Base-by-base conservation (phyloP, 2,797 vertebrate species). In the Dryobates pubescens region DNA sequence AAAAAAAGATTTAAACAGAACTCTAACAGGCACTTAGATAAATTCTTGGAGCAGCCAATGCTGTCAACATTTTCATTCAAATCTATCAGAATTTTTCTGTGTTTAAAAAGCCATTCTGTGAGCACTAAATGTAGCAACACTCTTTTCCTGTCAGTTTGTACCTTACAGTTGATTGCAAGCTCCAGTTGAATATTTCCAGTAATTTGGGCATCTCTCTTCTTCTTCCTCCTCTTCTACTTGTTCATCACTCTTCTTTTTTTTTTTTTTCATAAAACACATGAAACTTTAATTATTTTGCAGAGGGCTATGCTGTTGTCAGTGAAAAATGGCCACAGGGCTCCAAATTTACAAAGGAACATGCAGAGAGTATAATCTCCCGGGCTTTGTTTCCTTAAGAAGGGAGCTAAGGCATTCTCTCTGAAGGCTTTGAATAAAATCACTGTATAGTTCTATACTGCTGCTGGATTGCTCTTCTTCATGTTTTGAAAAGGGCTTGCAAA, bases 61-160 rank as follows among this genome's bases (percentile, higher is more conserved):
- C 6, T 73, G 14, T 64, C 32, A 68, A 57, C 53, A 36, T 10
- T 71, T 72, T 63, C 10, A 29, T 63, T 59, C 0, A 0, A 43
- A 62, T 26, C 12, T 57, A 13, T 10, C 18, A 72, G 16, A 83
- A 69, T 73, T 89, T 8, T 77, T 67, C 17, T 18, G 3, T 57
- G 7, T 72, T 89, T 68, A 63, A 67, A 43, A 77, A 32, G 36
- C 36, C 0, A 0, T 67, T 86, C 20, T 7, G 27, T 82, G 32
- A 90, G n/a, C 6, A 17, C 12, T 32, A 68, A 10, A 26, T 54
- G 41, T 61, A 57, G 27, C 5, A 71, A 82, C 26, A 16, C 5
- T 61, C 3, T 8, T 73, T 88, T 91, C 71, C 78, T 79, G 61
- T 36, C 45, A 12, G 24, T 85, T 89, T 84, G n/a, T 81, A 49